A percentile compares a stretch with the other conserved stretches of the same genome.
Conservation (phyloP, 2,797 vertebrate genomes). For the Onychomys torridus region DNA sequence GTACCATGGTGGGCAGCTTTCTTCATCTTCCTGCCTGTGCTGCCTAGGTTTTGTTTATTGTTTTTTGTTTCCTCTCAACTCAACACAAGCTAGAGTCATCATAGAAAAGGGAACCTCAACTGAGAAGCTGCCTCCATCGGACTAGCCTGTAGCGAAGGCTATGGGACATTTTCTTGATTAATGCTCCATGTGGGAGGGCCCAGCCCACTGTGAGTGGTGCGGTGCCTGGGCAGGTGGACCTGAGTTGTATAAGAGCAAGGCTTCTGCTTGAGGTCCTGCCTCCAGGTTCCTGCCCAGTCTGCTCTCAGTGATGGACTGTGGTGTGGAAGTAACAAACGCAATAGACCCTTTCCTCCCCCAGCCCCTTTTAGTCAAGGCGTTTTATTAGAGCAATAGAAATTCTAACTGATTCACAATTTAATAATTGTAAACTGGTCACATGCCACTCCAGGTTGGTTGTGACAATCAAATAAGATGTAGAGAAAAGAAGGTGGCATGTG, state of each 20-base stretch:
- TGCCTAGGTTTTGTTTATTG: neutral
- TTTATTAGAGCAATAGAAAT: neutral
- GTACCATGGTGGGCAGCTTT: neutral
- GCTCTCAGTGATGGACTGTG: neutral
- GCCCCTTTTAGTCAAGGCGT: neutral
- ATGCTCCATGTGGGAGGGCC: neutral
- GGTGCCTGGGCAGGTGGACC: neutral
- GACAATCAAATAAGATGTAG: neutral
- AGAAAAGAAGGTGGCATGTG: neutral
- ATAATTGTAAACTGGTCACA: neutral
- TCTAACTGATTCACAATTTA: neutral
- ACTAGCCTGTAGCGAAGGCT: neutral
- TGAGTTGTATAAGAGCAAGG: neutral
- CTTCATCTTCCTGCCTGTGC: neutral
- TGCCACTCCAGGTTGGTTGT: neutral
- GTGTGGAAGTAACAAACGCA: neutral
- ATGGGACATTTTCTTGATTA: neutral
- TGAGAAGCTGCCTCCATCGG: neutral
- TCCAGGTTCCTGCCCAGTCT: neutral
- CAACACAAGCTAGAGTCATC: neutral
- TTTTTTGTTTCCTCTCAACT: neutral
- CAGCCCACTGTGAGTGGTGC: neutral
- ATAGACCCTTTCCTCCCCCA: neutral
- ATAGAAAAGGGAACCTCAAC: neutral
- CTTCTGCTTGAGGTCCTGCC: neutral